phyloP scores from a whole-genome alignment of 2,797 vertebrate species.

The Rhinichthys osculus region DNA sequence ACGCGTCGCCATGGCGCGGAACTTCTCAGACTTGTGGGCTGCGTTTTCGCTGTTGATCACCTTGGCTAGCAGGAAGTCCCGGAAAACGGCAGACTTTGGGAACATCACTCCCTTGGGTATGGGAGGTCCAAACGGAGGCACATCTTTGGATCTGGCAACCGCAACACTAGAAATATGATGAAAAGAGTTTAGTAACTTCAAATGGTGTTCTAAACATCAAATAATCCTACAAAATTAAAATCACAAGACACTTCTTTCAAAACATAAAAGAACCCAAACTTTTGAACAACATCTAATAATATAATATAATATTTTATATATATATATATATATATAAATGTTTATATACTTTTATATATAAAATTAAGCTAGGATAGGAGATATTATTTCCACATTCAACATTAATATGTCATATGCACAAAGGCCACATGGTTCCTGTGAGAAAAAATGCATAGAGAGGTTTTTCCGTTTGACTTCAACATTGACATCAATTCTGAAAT shows the following conservation, averaged over 20 bases:
- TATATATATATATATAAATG: too few species aligned
- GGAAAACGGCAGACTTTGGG: constrained; percentile 87
- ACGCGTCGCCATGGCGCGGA: constrained; percentile 86
- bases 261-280: background rate
- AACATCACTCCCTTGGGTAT: constrained; percentile 88
- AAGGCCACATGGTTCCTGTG: background rate
- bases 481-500: constrained; percentile 11
- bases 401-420: background rate
- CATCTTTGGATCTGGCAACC: constrained; percentile 87
- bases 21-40: constrained; percentile 86
- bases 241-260: background rate
- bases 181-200: background rate
- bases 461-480: background rate
- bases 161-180: constrained; percentile 77
- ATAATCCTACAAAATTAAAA: background rate
- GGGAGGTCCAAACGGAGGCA: constrained; percentile 85
- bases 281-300: background rate
- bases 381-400: background rate
- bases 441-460: background rate
- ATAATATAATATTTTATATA: background rate
- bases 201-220: background rate
- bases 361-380: background rate
- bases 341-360: background rate
- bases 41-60: constrained; percentile 88
- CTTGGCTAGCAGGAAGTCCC: constrained; percentile 90